phyloP scores from a whole-genome alignment of 2,797 vertebrate species.

The Anomalospiza imberbis region DNA sequence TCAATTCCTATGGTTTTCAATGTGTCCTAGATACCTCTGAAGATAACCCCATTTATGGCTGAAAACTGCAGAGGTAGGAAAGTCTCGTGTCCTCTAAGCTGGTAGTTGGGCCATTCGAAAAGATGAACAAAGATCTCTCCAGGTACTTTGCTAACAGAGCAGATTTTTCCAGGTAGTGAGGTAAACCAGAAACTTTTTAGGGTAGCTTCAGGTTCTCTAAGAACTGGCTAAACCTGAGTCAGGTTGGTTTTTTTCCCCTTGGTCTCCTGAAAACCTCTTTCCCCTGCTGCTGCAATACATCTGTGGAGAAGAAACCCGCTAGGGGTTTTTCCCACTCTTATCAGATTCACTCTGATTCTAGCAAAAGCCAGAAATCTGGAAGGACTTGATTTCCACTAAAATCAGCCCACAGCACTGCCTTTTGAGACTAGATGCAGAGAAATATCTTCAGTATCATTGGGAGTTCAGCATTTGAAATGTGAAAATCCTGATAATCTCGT shows the following conservation, averaged over 20 bases:
- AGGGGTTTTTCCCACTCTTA: background rate
- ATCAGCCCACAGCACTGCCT: background rate
- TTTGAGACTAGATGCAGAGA: background rate
- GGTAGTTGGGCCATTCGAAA: background rate
- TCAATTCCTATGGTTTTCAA: background rate
- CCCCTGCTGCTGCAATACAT: background rate
- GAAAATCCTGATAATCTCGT: background rate
- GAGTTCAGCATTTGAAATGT: background rate
- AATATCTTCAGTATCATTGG: background rate
- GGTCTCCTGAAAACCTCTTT: background rate
- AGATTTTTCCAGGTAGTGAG: background rate
- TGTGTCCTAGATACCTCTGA: background rate
- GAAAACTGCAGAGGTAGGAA: background rate
- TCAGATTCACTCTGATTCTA: background rate
- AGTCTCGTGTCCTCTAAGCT: background rate
- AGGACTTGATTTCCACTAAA: background rate
- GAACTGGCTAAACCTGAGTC: background rate
- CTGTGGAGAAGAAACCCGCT: background rate
- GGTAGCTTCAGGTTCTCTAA: background rate
- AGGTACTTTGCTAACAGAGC: background rate
- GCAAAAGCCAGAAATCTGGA: background rate
- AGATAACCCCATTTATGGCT: background rate
- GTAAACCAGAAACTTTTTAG: background rate
- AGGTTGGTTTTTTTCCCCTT: rapidly evolving
- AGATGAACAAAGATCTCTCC: rapidly evolving